These are phyloP conservation scores for Caenorhabditis imperialis DNA, from an alignment of 2,888 invertebrate species.

Conservation along the genomic window DNA sequence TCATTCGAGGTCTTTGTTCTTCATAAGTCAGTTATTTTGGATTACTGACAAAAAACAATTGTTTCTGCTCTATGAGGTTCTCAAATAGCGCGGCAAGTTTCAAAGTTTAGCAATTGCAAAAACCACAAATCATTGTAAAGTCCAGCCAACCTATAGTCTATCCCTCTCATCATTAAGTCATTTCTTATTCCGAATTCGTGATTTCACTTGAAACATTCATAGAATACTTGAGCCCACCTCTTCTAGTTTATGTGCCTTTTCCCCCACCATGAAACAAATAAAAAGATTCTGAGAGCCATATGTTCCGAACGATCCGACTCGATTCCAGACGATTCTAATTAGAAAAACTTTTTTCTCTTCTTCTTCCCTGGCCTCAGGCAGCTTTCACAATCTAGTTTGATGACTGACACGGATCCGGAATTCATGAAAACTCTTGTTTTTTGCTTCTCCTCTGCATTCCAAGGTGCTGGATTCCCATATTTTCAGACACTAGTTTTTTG, in stretches of 20 bases:
- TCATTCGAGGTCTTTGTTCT: conserved; percentile 37
- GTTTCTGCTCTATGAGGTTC: conserved; percentile 27
- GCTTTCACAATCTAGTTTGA: conserved; percentile 22
- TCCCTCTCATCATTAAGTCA: too few species aligned
- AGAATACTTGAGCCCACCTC: conserved; percentile 1
- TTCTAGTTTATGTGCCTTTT: background rate
- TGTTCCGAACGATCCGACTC: conserved; percentile 33
- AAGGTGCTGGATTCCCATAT: background rate
- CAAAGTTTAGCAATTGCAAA: too few species aligned
- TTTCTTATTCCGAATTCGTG: too few species aligned
- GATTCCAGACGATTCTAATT: conserved; percentile 54
- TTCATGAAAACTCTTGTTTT: background rate
- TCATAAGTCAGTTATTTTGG: conserved; percentile 23
- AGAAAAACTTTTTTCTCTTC: conserved; percentile 33
- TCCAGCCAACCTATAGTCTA: too few species aligned
- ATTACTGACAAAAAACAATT: conserved; percentile 8
- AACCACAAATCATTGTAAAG: too few species aligned
- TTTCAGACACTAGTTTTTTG: background rate
- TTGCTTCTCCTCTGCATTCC: background rate
- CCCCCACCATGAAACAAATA: background rate
- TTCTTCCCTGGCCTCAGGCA: conserved; percentile 17
- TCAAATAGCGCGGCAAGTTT: conserved; percentile 18
- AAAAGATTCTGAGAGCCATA: conserved; percentile 21
- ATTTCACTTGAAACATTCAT: too few species aligned
- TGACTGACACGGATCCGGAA: conserved; percentile 6